These are phyloP conservation scores for Nomada ruficornis DNA, from an alignment of 2,888 invertebrate species.

Conservation along the genomic window DNA sequence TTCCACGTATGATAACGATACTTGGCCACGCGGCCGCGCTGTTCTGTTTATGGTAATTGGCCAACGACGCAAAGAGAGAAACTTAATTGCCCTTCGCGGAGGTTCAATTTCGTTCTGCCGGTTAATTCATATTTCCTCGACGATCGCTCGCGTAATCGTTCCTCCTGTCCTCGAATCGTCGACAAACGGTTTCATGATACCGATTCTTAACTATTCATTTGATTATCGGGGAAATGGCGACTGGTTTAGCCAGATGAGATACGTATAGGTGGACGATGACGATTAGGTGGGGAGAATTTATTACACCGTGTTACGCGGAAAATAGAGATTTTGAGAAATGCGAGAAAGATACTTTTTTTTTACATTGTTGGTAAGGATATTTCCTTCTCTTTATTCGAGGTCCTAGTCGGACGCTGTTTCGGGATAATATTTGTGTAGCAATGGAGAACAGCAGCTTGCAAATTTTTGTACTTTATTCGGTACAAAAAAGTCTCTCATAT, in stretches of 20 bases:
- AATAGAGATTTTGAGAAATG: too few relatives aligned
- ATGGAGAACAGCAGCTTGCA: too few relatives aligned
- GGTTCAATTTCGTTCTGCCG: conserved; percentile 46
- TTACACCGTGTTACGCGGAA: too few relatives aligned
- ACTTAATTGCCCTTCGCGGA: conserved; percentile 45
- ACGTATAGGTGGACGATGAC: too few relatives aligned
- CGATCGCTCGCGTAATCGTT: conserved; percentile 8
- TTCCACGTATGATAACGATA: conserved; percentile 53
- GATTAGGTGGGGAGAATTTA: too few relatives aligned
- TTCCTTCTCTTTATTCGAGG: too few relatives aligned
- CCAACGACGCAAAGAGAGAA: conserved; percentile 35
- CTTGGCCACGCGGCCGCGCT: conserved; percentile 30
- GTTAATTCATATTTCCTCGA: conserved; percentile 7
- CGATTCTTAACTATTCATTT: conserved; percentile 14
- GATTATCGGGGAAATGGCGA: conserved; percentile 10
- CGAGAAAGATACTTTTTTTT: too few relatives aligned
- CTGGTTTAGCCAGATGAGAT: background rate
- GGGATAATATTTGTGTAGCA: too few relatives aligned
- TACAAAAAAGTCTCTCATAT: too few relatives aligned
- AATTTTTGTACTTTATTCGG: too few relatives aligned
- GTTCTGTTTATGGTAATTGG: conserved; percentile 52
- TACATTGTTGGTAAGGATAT: too few relatives aligned
- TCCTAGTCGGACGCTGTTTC: too few relatives aligned
- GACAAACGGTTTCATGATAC: conserved; percentile 25
- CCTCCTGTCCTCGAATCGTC: conserved; percentile 7